Evolutionary conservation across 2,113 vertebrate genomes (phyloP).

Genomic region (Pagrus major): DNA sequence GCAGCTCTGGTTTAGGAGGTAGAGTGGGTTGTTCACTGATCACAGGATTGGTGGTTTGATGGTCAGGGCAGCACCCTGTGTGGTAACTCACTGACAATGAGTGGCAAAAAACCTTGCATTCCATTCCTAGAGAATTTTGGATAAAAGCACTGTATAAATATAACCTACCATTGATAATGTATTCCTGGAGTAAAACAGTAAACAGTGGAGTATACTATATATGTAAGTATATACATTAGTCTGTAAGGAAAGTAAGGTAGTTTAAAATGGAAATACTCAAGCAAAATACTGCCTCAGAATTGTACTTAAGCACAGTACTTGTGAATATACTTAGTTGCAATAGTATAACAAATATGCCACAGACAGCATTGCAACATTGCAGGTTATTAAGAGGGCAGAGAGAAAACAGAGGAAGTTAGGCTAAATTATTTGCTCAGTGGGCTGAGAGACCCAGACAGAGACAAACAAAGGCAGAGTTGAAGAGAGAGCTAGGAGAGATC

Average conservation of each 20-base stretch:
- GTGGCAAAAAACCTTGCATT: too few species aligned
- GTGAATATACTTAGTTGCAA: neutral
- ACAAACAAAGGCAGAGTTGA: neutral
- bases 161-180: too few species aligned
- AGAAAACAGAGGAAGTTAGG: neutral
- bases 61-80: too few species aligned
- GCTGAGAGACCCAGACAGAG: conserved; percentile 10
- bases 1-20: too few species aligned
- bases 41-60: too few species aligned
- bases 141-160: too few species aligned
- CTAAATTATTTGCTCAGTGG: neutral
- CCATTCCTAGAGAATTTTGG: too few species aligned
- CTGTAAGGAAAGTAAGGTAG: neutral
- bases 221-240: neutral
- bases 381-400: neutral
- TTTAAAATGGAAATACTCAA: neutral
- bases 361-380: neutral
- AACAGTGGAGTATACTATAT: too few species aligned
- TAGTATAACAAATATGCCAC: neutral
- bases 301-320: neutral
- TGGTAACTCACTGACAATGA: too few species aligned
- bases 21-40: too few species aligned
- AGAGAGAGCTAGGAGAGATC: conserved; percentile 4
- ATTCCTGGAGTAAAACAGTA: too few species aligned
- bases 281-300: neutral